phyloP scores from a whole-genome alignment of 2,113 vertebrate species.

The Hiodon alosoides region DNA sequence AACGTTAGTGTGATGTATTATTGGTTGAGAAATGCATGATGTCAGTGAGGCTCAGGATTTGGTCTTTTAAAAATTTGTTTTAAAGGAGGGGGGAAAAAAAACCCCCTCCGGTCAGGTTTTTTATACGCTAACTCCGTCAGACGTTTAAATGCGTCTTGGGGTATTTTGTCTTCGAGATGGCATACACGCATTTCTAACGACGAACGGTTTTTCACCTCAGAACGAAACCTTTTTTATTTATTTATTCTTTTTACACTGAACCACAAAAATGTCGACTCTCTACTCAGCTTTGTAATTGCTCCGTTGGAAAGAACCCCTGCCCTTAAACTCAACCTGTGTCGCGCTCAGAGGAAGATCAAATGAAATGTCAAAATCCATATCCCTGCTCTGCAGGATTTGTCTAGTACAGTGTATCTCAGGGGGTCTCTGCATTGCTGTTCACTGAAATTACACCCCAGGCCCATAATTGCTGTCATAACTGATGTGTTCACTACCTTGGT shows the following conservation, averaged over 20 bases:
- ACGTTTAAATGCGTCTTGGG: neutral
- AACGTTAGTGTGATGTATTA: no score
- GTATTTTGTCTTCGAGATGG: slow-evolving; percentile 37
- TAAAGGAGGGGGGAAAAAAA: slow-evolving; percentile 17
- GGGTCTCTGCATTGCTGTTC: neutral
- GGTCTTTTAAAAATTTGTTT: slow-evolving; percentile 19
- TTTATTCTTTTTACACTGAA: slow-evolving; percentile 35
- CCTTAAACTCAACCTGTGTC: slow-evolving; percentile 53
- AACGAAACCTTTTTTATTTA: slow-evolving; percentile 30
- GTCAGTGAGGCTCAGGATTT: neutral
- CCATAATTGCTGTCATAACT: slow-evolving; percentile 17
- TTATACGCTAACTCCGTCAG: neutral
- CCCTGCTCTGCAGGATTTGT: neutral
- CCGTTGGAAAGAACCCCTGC: slow-evolving; percentile 38
- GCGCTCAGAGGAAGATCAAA: slow-evolving; percentile 19
- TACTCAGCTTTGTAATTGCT: slow-evolving; percentile 11
- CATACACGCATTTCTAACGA: slow-evolving; percentile 37
- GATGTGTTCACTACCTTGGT: slow-evolving; percentile 18
- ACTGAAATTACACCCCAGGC: slow-evolving; percentile 10
- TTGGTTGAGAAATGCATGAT: no score
- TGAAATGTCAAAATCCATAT: slow-evolving; percentile 21
- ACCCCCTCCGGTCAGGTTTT: neutral
- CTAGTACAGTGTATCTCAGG: neutral
- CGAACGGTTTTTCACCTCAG: slow-evolving; percentile 32
- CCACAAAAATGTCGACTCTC: slow-evolving; percentile 2